Evolutionary conservation across 2,888 invertebrate species (phyloP).

Genomic region (Luperina testacea): DNA sequence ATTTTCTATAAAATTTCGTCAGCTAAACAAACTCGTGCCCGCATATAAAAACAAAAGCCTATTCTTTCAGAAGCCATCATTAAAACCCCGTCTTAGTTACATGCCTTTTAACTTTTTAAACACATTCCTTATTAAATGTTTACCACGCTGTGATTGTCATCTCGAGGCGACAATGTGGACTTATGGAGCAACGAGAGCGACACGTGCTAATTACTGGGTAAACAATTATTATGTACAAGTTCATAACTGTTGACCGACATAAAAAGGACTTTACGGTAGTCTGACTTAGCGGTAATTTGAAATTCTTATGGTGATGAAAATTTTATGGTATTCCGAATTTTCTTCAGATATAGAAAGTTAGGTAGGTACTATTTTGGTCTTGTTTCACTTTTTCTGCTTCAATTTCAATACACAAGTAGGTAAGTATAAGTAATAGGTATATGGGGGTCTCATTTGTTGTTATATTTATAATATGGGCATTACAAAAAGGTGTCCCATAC

Average conservation of each 20-base stretch:
- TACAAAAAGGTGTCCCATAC: background rate
- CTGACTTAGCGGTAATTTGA: conserved; percentile 49
- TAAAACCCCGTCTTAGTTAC: conserved; percentile 24
- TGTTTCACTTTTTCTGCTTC: background rate
- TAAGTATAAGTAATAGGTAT: background rate
- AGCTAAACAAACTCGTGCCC: background rate
- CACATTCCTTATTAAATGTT: conserved; percentile 53
- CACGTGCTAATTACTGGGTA: conserved; percentile 60
- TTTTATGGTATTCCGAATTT: background rate
- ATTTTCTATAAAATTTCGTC: background rate
- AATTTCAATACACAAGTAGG: background rate
- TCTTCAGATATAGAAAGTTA: background rate
- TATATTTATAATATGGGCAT: background rate
- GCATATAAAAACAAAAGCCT: conserved; percentile 12
- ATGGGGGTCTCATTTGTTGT: background rate
- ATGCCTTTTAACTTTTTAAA: conserved; percentile 44
- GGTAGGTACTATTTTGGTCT: background rate
- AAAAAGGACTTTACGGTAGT: conserved; percentile 58
- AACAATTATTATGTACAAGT: conserved; percentile 67
- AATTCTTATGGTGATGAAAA: conserved; percentile 20
- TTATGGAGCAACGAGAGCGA: conserved; percentile 66
- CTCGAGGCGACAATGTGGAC: conserved; percentile 45
- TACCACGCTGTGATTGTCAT: conserved; percentile 54
- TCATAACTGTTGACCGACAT: conserved; percentile 67
- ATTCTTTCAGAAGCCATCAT: conserved; percentile 19